Conservation (phyloP, 2,888 invertebrate species). For the Eumacrocentrus americanus region DNA sequence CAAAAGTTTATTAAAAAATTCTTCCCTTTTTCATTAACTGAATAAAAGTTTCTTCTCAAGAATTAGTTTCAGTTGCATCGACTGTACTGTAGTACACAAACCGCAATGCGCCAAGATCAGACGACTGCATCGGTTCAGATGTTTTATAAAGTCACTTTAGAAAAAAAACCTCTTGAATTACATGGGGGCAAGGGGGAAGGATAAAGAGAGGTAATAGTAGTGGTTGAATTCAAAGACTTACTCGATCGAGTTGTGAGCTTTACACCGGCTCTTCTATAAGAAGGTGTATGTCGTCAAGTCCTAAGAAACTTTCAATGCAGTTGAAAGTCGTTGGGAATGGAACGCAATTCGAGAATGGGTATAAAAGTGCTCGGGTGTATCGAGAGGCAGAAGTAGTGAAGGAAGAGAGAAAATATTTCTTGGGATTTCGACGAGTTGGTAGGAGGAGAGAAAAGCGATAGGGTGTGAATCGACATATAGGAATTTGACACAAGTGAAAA, state of each 20-base stretch:
- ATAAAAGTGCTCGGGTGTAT: neutral
- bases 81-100: no score
- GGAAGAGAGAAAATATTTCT: slow-evolving; percentile 10
- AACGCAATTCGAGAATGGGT: neutral
- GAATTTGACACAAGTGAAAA: slow-evolving; percentile 13
- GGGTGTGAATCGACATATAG: slow-evolving; percentile 5
- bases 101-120: neutral
- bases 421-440: slow-evolving; percentile 4
- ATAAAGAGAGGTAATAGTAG: neutral
- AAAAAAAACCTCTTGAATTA: neutral
- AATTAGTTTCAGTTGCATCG: no score
- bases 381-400: neutral
- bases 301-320: slow-evolving; percentile 13
- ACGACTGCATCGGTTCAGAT: neutral
- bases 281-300: slow-evolving; percentile 3
- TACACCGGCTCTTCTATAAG: neutral
- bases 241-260: slow-evolving; percentile 8
- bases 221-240: slow-evolving; percentile 9
- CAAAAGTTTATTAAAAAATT: no score
- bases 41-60: no score
- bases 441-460: neutral
- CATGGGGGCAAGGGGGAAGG: neutral
- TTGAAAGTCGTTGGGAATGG: neutral
- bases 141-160: neutral
- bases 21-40: no score